phyloP scores from a whole-genome alignment of 2,888 invertebrate genomes.

The Apodemia mormo region DNA sequence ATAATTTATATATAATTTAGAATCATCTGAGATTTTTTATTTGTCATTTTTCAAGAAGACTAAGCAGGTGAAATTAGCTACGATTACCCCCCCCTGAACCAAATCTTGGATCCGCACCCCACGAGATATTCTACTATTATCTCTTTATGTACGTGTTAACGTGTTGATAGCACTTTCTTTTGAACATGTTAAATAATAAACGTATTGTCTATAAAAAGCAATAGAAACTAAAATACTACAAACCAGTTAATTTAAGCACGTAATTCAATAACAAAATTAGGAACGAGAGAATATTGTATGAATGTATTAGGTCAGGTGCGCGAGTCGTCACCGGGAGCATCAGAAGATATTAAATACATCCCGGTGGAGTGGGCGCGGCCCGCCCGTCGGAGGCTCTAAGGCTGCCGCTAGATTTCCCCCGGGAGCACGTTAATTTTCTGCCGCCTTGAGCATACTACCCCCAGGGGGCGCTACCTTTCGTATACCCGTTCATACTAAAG shows the following conservation, averaged over 20 bases:
- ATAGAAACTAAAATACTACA: no score
- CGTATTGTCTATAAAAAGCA: no score
- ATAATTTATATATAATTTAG: no score
- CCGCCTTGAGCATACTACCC: slow-evolving; percentile 89
- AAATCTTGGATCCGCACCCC: no score
- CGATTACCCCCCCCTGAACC: no score
- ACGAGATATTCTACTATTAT: no score
- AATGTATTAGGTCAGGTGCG: slow-evolving; percentile 17
- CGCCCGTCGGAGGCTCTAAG: slow-evolving; percentile 60
- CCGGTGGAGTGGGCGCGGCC: slow-evolving; percentile 61
- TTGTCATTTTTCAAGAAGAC: no score
- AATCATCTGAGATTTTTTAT: no score
- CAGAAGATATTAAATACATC: slow-evolving; percentile 74
- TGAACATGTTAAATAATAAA: no score
- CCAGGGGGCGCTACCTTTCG: slow-evolving; percentile 82
- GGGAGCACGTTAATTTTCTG: slow-evolving; percentile 88
- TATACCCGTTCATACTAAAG: slow-evolving; percentile 77
- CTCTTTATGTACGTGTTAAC: no score
- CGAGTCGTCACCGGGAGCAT: slow-evolving; percentile 19
- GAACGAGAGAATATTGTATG: background rate
- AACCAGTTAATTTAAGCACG: background rate
- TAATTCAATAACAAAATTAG: slow-evolving; percentile 7
- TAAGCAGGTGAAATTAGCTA: no score
- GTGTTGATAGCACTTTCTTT: no score
- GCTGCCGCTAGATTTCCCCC: slow-evolving; percentile 84